Percentiles rank a stretch among this genome's conserved stretches.
These are phyloP conservation scores for Phalacrocorax aristotelis DNA, from an alignment of 2,113 vertebrate species.

Conservation along the genomic window DNA sequence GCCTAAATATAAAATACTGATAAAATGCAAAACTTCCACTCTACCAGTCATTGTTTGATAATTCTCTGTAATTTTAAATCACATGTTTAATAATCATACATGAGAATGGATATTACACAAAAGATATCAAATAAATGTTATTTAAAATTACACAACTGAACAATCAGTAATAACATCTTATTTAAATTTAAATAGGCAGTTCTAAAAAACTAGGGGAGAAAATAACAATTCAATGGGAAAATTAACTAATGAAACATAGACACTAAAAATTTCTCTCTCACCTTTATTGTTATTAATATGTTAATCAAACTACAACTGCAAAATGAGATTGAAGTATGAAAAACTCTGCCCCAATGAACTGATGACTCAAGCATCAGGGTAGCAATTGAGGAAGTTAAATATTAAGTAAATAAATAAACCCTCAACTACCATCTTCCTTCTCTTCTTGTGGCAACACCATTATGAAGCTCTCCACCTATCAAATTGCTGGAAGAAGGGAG, in stretches of 20 bases:
- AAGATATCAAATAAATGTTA: constrained; percentile 1
- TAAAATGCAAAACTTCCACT: not conserved
- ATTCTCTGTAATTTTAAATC: constrained; percentile 21
- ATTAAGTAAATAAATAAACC: not conserved
- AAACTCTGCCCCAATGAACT: not conserved
- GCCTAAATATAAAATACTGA: not conserved
- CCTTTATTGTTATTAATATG: not conserved
- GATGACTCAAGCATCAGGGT: not conserved
- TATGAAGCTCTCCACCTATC: not conserved
- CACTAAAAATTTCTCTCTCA: not conserved
- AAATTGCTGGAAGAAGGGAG: not conserved
- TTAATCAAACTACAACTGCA: not conserved
- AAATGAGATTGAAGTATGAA: not conserved
- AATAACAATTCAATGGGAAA: not conserved
- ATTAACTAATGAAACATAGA: not conserved
- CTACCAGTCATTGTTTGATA: not conserved
- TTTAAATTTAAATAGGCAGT: not conserved
- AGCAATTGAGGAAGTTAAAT: not conserved
- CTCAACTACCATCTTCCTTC: not conserved
- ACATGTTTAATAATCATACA: not conserved
- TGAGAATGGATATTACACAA: not conserved
- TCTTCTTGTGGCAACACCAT: not conserved
- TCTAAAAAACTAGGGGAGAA: not conserved
- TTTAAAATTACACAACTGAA: not conserved
- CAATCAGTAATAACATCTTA: not conserved